Evolutionary conservation across 2,113 vertebrate genomes (phyloP).

Genomic region (Chlorodrepanis virens): DNA sequence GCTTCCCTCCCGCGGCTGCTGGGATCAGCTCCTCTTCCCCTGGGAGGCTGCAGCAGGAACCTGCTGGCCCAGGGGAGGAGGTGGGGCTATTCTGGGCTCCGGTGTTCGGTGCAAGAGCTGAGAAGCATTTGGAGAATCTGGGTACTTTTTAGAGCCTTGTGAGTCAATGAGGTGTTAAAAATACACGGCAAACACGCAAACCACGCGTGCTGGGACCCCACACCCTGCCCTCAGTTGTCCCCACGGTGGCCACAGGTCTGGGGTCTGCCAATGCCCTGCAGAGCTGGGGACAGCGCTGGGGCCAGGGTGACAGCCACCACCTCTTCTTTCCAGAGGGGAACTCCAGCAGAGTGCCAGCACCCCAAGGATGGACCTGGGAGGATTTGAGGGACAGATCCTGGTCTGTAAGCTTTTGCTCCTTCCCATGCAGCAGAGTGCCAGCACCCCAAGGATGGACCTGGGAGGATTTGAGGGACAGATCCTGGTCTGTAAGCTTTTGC

Average conservation of each 20-base stretch:
- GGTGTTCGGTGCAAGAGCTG: neutral
- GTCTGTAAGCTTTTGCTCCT: too few species aligned
- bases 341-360: neutral
- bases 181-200: neutral
- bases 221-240: slow-evolving; percentile 7
- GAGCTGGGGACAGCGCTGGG: neutral
- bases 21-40: neutral
- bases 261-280: neutral
- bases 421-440: neutral
- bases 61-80: neutral
- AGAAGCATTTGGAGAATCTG: neutral
- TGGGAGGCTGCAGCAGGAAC: neutral
- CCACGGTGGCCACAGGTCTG: neutral
- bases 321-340: neutral
- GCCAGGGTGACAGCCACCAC: neutral
- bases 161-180: slow-evolving; percentile 56
- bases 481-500: neutral
- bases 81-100: neutral
- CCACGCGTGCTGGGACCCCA: neutral
- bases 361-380: neutral
- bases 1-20: neutral
- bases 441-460: neutral
- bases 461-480: neutral
- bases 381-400: neutral
- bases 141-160: slow-evolving; percentile 37